These are phyloP conservation scores for Tetrao urogallus DNA, from an alignment of 2,113 vertebrate species.

Conservation along the genomic window DNA sequence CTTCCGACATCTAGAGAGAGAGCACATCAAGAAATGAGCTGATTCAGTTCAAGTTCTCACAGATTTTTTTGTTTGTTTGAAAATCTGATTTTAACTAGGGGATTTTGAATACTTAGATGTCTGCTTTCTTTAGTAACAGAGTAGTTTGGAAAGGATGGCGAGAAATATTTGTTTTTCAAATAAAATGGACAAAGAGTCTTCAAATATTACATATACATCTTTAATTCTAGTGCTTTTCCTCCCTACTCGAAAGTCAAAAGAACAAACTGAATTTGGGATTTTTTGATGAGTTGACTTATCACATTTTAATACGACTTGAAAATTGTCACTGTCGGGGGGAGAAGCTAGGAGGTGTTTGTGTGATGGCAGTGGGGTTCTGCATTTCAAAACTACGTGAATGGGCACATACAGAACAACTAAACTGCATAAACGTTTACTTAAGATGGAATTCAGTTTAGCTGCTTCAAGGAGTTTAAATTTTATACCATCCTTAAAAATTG, in stretches of 20 bases:
- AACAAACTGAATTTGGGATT: neutral
- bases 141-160: neutral
- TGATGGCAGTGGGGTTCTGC: neutral
- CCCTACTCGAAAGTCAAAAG: neutral
- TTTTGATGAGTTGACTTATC: neutral
- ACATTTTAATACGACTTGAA: neutral
- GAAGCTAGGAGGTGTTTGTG: neutral
- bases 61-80: neutral
- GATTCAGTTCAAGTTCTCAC: neutral
- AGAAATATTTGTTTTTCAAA: neutral
- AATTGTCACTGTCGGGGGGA: neutral
- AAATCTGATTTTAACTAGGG: slow-evolving; percentile 1
- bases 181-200: neutral
- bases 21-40: neutral
- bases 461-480: neutral
- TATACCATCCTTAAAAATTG: neutral
- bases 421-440: slow-evolving; percentile 48
- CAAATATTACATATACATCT: neutral
- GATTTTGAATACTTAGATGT: neutral
- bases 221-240: neutral
- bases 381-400: slow-evolving; percentile 2
- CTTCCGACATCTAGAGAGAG: neutral
- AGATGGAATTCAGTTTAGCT: slow-evolving; percentile 28
- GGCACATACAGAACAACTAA: slow-evolving; percentile 24
- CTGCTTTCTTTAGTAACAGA: neutral